Percentiles rank a stretch among this genome's conserved stretches.
Conservation (phyloP, 2,888 invertebrate genomes). For the Mimas tiliae region DNA sequence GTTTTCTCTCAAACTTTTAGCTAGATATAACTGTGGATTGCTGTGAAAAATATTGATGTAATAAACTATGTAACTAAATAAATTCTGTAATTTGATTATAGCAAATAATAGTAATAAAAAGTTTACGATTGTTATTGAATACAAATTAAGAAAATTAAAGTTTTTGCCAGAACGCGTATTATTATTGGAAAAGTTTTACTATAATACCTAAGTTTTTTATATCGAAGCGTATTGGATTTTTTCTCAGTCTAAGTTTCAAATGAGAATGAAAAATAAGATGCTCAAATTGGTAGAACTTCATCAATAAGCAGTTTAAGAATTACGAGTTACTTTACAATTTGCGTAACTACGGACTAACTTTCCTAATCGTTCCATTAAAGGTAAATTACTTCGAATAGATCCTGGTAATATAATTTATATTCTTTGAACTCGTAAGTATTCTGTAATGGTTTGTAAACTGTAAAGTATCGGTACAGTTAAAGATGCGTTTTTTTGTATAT, state of each 20-base stretch:
- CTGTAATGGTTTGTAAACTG: neutral
- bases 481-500: no score
- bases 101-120: neutral
- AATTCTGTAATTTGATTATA: neutral
- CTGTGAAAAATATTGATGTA: neutral
- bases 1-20: no score
- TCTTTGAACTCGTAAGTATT: neutral
- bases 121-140: neutral
- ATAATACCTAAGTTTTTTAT: neutral
- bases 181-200: neutral
- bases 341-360: conserved; percentile 38
- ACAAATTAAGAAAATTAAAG: neutral
- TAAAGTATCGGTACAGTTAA: neutral
- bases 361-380: conserved; percentile 38
- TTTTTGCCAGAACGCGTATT: neutral
- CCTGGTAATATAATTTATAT: neutral
- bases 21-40: no score
- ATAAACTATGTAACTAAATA: no score
- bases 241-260: neutral
- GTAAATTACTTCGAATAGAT: conserved; percentile 36
- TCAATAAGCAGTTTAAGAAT: conserved; percentile 6
- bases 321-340: conserved; percentile 13
- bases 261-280: neutral
- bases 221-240: neutral
- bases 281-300: neutral